Base-by-base conservation (phyloP, 2,113 vertebrate genomes). In the Phycodurus eques region DNA sequence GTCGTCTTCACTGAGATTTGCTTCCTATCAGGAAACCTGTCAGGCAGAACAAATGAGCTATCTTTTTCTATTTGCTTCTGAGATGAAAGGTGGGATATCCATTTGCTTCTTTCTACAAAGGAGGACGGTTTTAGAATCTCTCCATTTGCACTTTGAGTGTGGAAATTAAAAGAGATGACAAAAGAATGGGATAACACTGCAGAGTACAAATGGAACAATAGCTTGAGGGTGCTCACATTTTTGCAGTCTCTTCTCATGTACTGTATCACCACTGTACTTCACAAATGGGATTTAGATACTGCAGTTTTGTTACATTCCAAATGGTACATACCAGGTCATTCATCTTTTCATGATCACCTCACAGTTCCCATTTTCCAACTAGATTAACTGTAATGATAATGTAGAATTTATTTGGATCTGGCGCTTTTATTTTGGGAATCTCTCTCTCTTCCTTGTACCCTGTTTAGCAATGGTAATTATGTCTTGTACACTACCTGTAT, bases 11-110 rank as follows among this genome's bases (percentile, higher is more conserved):
- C 76, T 13, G 15, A 71, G 71, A 76, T 78, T 78, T 74, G 19
- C 60, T 77, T 79, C 62, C 75, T 53, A 62, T 82, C 67, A 54
- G 56, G 62, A 80, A 74, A 70, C 42, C n/a, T 76, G 66, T 82
- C 83, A 27, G 20, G 67, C 70, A 43, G 75, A 77, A 80, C 73
- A 77, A 80, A 62, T 1, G 75, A 75, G 75, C 61, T 59, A 22
- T 5, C 68, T 8, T 63, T 68, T 47, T 80, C 42, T 62, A 49
- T 76, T 78, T 73, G 70, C 61, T 44, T 44, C 31, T 0, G 10
- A 66, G 42, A 20, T 47, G 27, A 49, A 67, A 67, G 22, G 49
- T 20, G 7, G 12, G 61, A 22, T 3, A 0, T 20, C 68, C 65
- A 74, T 73, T 71, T 72, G 57, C 67, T 62, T 42, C 53, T 63